phyloP scores from a whole-genome alignment of 2,888 invertebrate species.

The Macrosiphum euphorbiae region DNA sequence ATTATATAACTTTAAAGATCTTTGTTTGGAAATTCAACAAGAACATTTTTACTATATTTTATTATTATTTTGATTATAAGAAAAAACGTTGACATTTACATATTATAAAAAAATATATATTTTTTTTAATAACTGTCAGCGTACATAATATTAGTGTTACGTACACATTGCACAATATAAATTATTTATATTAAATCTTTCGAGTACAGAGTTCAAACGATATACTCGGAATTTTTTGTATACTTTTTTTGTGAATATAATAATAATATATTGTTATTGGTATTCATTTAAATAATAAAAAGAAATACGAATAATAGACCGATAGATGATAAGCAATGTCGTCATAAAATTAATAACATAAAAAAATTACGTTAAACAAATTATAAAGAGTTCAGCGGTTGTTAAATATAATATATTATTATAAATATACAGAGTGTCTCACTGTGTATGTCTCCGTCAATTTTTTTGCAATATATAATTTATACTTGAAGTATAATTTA shows the following conservation, averaged over 20 bases:
- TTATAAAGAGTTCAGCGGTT: slow-evolving; percentile 40
- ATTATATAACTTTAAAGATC: background rate
- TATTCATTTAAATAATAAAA: slow-evolving; percentile 53
- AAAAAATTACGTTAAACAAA: slow-evolving; percentile 27
- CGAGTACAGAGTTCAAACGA: slow-evolving; percentile 24
- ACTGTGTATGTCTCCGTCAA: background rate
- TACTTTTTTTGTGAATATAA: background rate
- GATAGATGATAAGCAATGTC: slow-evolving; percentile 54
- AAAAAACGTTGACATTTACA: slow-evolving; percentile 30
- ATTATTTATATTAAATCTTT: slow-evolving; percentile 54
- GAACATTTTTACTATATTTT: background rate
- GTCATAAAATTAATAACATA: slow-evolving; percentile 56
- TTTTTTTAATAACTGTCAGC: slow-evolving; percentile 56
- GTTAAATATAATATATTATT: slow-evolving; percentile 13
- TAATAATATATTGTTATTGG: slow-evolving; percentile 46
- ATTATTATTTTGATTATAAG: background rate
- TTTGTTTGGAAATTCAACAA: slow-evolving; percentile 3
- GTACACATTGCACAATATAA: slow-evolving; percentile 32
- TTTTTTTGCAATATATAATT: background rate
- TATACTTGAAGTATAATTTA: background rate
- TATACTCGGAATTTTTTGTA: slow-evolving; percentile 38
- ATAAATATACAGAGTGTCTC: background rate
- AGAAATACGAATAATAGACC: slow-evolving; percentile 40
- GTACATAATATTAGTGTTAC: slow-evolving; percentile 32
- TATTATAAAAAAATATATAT: slow-evolving; percentile 36